A percentile compares a stretch with the other conserved stretches of the same genome.
phyloP scores from a whole-genome alignment of 2,888 invertebrate species.

The Drosophila borborema region DNA sequence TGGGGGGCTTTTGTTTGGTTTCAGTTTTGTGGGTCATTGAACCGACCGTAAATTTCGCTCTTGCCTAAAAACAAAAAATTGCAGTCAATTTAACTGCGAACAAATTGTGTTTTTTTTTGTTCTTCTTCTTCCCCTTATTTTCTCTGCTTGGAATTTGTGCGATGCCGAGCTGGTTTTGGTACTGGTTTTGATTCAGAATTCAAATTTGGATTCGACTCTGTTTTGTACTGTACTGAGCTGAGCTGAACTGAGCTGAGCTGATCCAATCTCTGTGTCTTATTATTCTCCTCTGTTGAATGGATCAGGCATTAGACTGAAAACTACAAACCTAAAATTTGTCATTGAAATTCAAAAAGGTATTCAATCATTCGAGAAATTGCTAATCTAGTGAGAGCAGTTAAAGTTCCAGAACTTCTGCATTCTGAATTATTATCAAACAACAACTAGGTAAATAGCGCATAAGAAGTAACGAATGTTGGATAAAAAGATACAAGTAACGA shows the following conservation, averaged over 20 bases:
- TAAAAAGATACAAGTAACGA: not conserved
- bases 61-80: slow-evolving; percentile 80
- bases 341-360: not conserved
- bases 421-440: not conserved
- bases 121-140: not conserved
- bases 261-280: not conserved
- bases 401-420: not conserved
- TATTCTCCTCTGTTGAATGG: not conserved
- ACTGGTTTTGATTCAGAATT: slow-evolving; percentile 1
- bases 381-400: not conserved
- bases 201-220: not conserved
- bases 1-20: slow-evolving; percentile 72
- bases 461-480: not conserved
- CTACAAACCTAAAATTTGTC: not conserved
- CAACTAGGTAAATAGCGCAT: not conserved
- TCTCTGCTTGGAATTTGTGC: slow-evolving; percentile 54
- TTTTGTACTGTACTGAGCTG: slow-evolving; percentile 3
- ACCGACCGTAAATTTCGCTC: slow-evolving; percentile 61
- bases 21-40: slow-evolving; percentile 72
- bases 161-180: slow-evolving; percentile 22
- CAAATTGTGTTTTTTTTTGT: slow-evolving; percentile 31
- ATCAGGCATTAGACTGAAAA: not conserved
- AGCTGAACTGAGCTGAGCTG: not conserved
- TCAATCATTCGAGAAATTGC: too few species aligned
- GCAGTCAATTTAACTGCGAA: slow-evolving; percentile 70